phyloP scores from a whole-genome alignment of 2,888 invertebrate species.

The Stenodema calcarata region DNA sequence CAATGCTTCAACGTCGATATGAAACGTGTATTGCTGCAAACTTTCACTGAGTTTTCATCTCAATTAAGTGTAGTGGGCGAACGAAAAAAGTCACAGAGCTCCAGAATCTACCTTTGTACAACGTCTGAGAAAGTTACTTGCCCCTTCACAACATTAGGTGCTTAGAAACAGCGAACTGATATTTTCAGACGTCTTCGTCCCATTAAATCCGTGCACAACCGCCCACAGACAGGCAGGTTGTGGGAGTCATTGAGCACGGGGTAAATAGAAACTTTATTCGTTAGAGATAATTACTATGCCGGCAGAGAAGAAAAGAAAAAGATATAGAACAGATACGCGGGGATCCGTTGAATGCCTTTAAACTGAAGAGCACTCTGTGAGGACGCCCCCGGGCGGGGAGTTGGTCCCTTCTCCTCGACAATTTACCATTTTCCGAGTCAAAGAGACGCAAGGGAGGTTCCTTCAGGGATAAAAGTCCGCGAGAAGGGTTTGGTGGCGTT shows the following conservation, averaged over 20 bases:
- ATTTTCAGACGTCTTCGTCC: not conserved
- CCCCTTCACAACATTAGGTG: not conserved
- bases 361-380: not conserved
- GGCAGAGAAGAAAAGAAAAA: not conserved
- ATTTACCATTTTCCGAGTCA: not conserved
- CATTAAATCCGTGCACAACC: not conserved
- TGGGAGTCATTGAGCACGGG: not conserved
- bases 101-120: too few relatives aligned
- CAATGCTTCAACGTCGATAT: too few relatives aligned
- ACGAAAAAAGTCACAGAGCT: too few relatives aligned
- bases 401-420: not conserved
- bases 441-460: not conserved
- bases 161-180: not conserved
- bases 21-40: too few relatives aligned
- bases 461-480: not conserved
- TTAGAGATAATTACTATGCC: not conserved
- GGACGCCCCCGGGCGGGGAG: not conserved
- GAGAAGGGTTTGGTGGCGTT: not conserved
- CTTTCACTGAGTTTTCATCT: too few relatives aligned
- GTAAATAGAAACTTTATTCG: not conserved
- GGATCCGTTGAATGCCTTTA: not conserved
- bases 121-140: too few relatives aligned
- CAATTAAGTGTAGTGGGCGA: too few relatives aligned
- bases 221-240: not conserved
- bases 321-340: not conserved